Conservation (phyloP, 37 sponge, comb jelly and placozoan species). For the Ephydatia muelleri region DNA sequence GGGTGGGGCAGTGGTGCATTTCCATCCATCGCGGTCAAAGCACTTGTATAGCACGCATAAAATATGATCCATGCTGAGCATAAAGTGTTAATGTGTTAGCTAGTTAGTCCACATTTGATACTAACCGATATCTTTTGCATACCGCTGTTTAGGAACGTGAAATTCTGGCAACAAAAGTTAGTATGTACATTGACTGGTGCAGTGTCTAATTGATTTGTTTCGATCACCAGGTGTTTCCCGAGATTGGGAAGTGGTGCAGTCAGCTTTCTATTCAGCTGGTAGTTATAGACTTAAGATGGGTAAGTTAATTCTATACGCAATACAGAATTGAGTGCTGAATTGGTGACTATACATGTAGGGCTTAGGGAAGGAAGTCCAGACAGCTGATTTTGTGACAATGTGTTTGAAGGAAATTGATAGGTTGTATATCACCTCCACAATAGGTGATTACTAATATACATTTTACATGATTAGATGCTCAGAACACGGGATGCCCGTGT, state of each 20-base stretch:
- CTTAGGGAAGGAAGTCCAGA: not conserved
- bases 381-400: constrained; percentile 1
- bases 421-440: not conserved
- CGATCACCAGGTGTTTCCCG: constrained; percentile 28
- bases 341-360: constrained; percentile 6
- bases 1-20: not conserved
- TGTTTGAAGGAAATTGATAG: not conserved
- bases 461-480: not conserved
- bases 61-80: too few species aligned
- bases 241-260: constrained; percentile 15
- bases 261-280: constrained; percentile 4
- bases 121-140: too few species aligned
- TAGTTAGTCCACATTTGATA: too few species aligned
- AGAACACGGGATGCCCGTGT: not conserved
- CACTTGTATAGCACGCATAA: too few species aligned
- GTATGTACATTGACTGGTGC: not conserved
- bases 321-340: not conserved
- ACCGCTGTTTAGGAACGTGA: not conserved
- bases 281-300: constrained; percentile 24
- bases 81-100: not conserved
- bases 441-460: not conserved
- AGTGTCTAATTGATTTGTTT: not conserved
- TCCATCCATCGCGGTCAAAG: not conserved
- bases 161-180: not conserved
- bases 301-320: not conserved